A percentile compares a stretch with the other conserved stretches of the same genome.
Conservation (phyloP, 2,797 vertebrate genomes). For the Tauraco hartlaubi region DNA sequence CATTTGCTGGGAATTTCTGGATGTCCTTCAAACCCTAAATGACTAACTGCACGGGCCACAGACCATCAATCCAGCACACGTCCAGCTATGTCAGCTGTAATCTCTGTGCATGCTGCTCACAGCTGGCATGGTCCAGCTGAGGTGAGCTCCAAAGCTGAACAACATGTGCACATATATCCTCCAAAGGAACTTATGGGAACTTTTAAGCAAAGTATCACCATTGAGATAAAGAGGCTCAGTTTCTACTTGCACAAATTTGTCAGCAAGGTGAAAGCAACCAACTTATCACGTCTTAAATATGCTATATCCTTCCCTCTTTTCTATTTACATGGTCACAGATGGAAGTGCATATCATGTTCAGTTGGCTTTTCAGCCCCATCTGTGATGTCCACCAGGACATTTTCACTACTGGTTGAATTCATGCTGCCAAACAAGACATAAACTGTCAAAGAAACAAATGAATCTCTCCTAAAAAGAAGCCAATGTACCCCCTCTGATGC, state of each 20-base stretch:
- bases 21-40: conserved; percentile 17
- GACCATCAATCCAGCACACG: neutral
- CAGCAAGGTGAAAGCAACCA: neutral
- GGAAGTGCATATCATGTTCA: neutral
- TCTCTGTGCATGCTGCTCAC: neutral
- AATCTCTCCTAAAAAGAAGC: neutral
- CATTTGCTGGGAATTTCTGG: conserved; percentile 20
- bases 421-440: neutral
- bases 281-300: rapidly evolving
- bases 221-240: neutral
- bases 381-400: neutral
- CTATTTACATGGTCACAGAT: neutral
- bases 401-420: neutral
- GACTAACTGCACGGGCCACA: neutral
- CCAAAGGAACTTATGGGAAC: neutral
- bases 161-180: neutral
- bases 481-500: neutral
- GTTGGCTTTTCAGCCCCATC: neutral
- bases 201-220: neutral
- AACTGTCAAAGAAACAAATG: neutral
- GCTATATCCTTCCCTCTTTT: neutral
- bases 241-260: neutral
- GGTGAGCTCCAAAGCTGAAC: neutral
- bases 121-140: neutral
- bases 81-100: neutral